Base-by-base conservation (phyloP, 2,888 invertebrate genomes). In the Drosophila paramelanica region DNA sequence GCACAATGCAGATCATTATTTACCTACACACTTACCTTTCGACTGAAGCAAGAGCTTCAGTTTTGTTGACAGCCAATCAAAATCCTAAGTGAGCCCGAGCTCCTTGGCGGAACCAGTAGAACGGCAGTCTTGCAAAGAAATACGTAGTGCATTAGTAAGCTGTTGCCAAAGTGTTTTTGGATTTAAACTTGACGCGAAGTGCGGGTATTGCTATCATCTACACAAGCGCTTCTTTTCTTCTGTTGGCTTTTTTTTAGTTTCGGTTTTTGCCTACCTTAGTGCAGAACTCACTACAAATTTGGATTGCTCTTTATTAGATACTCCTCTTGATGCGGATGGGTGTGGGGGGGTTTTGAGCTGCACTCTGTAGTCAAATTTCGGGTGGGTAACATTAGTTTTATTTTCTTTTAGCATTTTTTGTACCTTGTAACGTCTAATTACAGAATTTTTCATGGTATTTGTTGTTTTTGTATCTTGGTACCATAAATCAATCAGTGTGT, bases 71-170 rank as follows among this genome's bases (percentile, higher is more conserved):
- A 57, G 58, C 68, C 78, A 67, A 72, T 33, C 68, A 50, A 72
- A 57, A 60, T 67, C 67, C 53, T 50, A 43, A 62, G 51, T 52
- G 55, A 67, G 59, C 73, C 62, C 67, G 50, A 62, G 69, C 56
- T 65, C 64, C 51, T 69, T 59, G 65, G 53, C 13, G 13, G 59
- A 57, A 70, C 52, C 70, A 55, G 41, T 52, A 65, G 62, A 71
- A 71, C 69, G 85, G 72, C 81, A 88, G 88, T 76, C 88, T 86
- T 86, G 86, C 66, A 86, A 86, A 88, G 81, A 86, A 86, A 86
- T 84, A 86, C 84, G 79, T 81, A 69, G 76, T 70, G 75, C 68
- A 86, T 86, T 86, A 86, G 81, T 86, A 75, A 73, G 77, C 79
- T 55, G 51, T 59, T 60, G 59, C 73, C 73, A 67, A 53, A 17